Evolutionary conservation across 2,888 invertebrate genomes (phyloP), one percentile per base, ranked within the genome.

Genomic region (Apamea anceps): DNA sequence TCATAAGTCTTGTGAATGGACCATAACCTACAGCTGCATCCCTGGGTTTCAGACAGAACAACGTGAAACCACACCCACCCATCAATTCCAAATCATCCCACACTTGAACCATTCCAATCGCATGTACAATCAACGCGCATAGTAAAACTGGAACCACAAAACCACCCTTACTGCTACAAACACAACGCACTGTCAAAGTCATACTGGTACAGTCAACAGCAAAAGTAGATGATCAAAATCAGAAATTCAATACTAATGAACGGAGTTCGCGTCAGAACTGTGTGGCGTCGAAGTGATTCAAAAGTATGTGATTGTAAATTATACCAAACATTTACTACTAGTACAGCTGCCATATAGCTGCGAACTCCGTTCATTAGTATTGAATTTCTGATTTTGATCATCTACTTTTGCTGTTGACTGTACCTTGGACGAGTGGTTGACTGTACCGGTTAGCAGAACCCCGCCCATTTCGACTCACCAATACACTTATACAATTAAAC

Each of bases 401-500:
- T n/a, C n/a, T n/a, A n/a, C n/a, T n/a, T n/a, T n/a, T n/a, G n/a
- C n/a, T n/a, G n/a, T n/a, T n/a, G n/a, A n/a, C n/a, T n/a, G n/a
- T n/a, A 62, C 10, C 8, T 63, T 42, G 8, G 25, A 18, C 25
- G 6, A 13, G 51, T 6, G 8, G 25, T 42, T 63, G 51, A 77
- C 25, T 10, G 37, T 63, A 80, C 75, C 65, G 72, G 63, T 48
- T 62, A 71, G 68, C 68, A 71, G 32, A 60, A 37, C 67, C 42
- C 65, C 87, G 68, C 89, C 88, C 81, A 75, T 84, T 85, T 81
- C 73, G 68, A 80, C 78, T 79, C 81, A 67, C 71, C 67, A 66
- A 75, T 76, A 77, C 62, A 85, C 81, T 85, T 78, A 76, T 72
- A 82, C 84, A 90, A 89, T 87, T 84, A 86, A 91, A 88, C 70